Conservation (phyloP, 2,797 vertebrate genomes). For the Anas capensis region DNA sequence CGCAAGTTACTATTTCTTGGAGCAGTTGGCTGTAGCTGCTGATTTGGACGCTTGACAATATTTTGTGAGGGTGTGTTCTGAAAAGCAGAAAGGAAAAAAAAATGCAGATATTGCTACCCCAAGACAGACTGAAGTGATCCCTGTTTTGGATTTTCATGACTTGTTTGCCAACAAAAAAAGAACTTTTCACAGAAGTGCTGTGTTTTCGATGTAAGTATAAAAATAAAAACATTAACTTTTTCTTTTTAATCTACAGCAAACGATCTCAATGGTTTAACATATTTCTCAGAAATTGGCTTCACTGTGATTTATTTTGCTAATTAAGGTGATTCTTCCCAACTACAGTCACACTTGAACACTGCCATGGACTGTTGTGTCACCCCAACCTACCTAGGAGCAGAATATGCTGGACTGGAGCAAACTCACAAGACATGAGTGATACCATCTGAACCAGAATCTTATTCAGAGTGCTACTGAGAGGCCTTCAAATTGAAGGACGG, state of each 20-base stretch:
- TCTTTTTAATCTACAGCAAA: background rate
- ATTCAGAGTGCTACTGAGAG: background rate
- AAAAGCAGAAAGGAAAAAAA: background rate
- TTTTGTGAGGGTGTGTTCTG: constrained; percentile 86
- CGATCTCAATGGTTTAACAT: background rate
- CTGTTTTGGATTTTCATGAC: background rate
- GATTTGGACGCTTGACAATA: constrained; percentile 81
- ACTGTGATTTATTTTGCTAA: background rate
- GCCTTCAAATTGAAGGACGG: background rate
- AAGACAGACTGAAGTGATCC: background rate
- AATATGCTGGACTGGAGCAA: background rate
- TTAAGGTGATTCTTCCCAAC: background rate
- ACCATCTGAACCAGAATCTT: background rate
- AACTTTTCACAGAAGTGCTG: background rate
- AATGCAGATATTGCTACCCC: background rate
- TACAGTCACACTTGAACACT: background rate
- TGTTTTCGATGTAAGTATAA: accelerated
- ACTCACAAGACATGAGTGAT: background rate
- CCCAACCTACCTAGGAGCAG: background rate
- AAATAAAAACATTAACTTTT: background rate
- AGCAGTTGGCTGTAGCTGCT: constrained; percentile 83
- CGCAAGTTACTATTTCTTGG: constrained; percentile 95
- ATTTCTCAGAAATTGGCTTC: background rate
- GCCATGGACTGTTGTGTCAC: background rate
- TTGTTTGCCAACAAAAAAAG: background rate